Evolutionary conservation across 2,797 vertebrate species (phyloP).

Genomic region (Petrocephalus schoutedeni): DNA sequence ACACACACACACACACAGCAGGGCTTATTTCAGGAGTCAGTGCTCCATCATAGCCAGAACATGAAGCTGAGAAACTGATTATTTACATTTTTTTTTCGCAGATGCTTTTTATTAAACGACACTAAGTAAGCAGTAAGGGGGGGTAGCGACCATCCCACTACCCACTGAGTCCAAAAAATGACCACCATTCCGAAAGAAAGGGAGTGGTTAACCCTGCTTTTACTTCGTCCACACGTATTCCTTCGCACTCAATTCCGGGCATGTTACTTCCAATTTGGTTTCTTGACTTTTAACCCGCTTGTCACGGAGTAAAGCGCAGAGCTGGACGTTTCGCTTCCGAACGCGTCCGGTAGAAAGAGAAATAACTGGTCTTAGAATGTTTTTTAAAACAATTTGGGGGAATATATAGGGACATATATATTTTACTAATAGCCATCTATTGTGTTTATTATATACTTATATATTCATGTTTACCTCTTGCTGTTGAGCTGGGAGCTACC

Average conservation of each 20-base stretch:
- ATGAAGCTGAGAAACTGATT: neutral
- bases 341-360: neutral
- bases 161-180: neutral
- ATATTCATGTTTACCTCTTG: too few relatives aligned
- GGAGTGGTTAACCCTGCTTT: neutral
- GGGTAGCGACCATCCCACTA: neutral
- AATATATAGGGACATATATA: too few relatives aligned
- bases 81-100: neutral
- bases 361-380: neutral
- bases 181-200: neutral
- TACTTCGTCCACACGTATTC: neutral
- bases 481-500: too few relatives aligned
- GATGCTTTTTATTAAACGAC: too few relatives aligned
- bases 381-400: neutral
- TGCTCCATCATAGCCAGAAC: neutral
- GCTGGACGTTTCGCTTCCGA: too few relatives aligned
- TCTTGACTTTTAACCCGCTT: neutral
- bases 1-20: neutral
- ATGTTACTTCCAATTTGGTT: neutral
- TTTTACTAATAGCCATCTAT: too few relatives aligned
- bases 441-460: too few relatives aligned
- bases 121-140: too few relatives aligned
- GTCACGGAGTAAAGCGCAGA: neutral
- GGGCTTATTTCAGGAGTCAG: neutral
- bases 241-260: neutral